Conservation (phyloP, 2,888 invertebrate genomes). For the Fragum whitleyi region DNA sequence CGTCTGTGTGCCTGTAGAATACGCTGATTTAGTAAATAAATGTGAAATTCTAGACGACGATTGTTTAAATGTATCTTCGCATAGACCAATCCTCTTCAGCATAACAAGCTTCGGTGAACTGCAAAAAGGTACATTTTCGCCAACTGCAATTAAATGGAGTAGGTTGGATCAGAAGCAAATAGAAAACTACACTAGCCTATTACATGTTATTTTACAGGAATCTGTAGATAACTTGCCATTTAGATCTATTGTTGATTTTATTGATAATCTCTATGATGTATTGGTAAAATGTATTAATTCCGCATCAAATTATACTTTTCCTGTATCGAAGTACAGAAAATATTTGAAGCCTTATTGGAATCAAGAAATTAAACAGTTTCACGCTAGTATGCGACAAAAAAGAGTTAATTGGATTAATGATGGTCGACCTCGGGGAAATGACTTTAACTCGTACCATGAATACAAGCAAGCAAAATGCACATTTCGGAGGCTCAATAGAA, state of each 20-base stretch:
- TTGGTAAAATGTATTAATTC: not conserved
- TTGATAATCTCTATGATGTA: not conserved
- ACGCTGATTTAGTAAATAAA: not conserved
- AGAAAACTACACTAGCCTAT: not conserved
- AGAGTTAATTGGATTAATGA: not conserved
- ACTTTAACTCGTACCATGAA: not conserved
- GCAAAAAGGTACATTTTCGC: not conserved
- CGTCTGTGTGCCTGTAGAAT: not conserved
- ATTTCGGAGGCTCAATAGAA: not conserved
- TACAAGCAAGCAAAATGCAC: not conserved
- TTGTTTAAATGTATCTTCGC: constrained; percentile 19
- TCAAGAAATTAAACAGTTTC: not conserved
- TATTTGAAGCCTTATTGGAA: not conserved
- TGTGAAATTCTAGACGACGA: constrained; percentile 9
- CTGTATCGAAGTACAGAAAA: not conserved
- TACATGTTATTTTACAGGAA: not conserved
- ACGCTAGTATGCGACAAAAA: not conserved
- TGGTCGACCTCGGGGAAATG: not conserved
- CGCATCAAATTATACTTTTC: not conserved
- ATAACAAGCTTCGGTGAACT: not conserved
- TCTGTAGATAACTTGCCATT: not conserved
- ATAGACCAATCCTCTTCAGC: not conserved
- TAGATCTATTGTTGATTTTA: not conserved
- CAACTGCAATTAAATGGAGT: not conserved
- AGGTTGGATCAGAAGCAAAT: not conserved